phyloP scores from a whole-genome alignment of 2,888 invertebrate species.

The Galerucella calmariensis region DNA sequence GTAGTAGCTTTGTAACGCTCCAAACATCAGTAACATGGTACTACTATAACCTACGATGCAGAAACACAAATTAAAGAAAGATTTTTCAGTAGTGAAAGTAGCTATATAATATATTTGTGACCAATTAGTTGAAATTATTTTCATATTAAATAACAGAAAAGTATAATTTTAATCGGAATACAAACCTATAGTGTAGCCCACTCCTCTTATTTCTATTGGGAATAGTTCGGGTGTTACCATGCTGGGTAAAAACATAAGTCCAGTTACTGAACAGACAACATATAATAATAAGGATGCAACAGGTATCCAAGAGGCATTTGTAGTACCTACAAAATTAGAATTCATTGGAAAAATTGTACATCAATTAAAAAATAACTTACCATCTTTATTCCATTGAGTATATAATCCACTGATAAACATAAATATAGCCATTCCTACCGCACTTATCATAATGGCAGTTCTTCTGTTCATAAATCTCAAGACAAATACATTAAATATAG shows the following conservation, averaged over 20 bases:
- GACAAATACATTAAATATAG: conserved; percentile 69
- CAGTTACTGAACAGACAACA: conserved; percentile 70
- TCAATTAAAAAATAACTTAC: conserved; percentile 45
- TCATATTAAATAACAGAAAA: no score
- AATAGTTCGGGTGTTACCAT: conserved; percentile 73
- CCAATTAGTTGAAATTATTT: no score
- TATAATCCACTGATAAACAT: conserved; percentile 69
- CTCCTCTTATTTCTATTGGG: conserved; percentile 70
- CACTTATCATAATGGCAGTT: conserved; percentile 67
- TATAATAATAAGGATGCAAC: conserved; percentile 68
- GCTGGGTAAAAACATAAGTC: conserved; percentile 71
- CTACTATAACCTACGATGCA: conserved; percentile 53
- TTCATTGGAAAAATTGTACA: not conserved
- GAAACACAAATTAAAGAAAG: not conserved
- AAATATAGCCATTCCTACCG: conserved; percentile 68
- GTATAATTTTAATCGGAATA: not conserved
- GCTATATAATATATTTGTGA: no score
- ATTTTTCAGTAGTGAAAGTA: no score
- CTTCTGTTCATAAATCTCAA: conserved; percentile 67
- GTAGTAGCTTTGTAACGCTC: conserved; percentile 68
- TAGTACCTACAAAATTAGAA: not conserved
- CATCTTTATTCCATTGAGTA: conserved; percentile 65
- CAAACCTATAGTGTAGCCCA: conserved; percentile 59
- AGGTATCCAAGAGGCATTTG: conserved; percentile 63
- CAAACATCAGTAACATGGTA: conserved; percentile 66